Evolutionary conservation across 2,797 vertebrate genomes (phyloP).

Genomic region (Phrynocephalus guinanensis): DNA sequence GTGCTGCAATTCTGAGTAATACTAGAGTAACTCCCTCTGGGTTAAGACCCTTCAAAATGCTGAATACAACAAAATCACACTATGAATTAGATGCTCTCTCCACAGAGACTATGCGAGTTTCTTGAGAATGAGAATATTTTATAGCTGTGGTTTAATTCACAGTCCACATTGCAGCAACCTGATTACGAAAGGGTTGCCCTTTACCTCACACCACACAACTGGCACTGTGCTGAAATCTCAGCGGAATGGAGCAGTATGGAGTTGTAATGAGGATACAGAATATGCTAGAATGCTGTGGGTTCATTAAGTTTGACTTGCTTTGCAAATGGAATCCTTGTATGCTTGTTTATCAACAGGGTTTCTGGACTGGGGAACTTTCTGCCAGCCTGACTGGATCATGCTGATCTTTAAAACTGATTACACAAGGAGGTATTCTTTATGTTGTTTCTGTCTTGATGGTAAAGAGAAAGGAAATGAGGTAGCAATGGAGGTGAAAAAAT

Average conservation of each 20-base stretch:
- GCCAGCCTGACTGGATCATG: background rate
- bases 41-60: background rate
- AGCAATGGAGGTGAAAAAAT: too few relatives aligned
- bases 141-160: background rate
- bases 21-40: background rate
- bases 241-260: background rate
- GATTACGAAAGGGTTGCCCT: background rate
- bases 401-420: background rate
- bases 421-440: background rate
- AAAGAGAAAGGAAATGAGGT: background rate
- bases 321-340: too few relatives aligned
- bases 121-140: background rate
- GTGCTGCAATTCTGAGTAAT: background rate
- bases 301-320: background rate
- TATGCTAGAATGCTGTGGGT: background rate
- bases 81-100: background rate
- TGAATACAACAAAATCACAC: background rate
- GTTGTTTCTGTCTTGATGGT: too few relatives aligned
- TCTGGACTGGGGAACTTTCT: too few relatives aligned
- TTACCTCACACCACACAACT: background rate
- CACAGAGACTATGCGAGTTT: background rate
- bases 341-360: too few relatives aligned
- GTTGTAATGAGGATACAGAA: background rate
- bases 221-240: background rate
- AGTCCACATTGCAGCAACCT: background rate